These are phyloP conservation scores for Drosophila pseudotalamancana DNA, from an alignment of 2,888 invertebrate species.

Conservation along the genomic window DNA sequence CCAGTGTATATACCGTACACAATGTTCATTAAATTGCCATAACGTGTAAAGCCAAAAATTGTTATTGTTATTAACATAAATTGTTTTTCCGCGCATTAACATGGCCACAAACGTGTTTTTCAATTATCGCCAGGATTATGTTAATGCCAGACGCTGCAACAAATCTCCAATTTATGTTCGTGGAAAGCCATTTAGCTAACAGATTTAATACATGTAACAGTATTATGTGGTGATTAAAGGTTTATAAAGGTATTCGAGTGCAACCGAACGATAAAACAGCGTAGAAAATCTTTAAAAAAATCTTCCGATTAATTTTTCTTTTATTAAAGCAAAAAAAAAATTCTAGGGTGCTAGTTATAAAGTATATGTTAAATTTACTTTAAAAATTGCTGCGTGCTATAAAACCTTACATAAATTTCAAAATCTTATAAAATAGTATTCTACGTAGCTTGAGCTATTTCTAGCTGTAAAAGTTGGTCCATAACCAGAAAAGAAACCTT, in stretches of 20 bases:
- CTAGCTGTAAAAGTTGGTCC: neutral
- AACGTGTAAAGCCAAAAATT: conserved; percentile 58
- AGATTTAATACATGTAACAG: conserved; percentile 71
- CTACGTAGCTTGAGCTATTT: neutral
- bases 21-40: conserved; percentile 69
- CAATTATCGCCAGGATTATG: conserved; percentile 77
- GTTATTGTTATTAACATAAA: conserved; percentile 68
- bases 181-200: conserved; percentile 64
- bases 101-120: conserved; percentile 78
- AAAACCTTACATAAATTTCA: too few species aligned
- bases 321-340: too few species aligned
- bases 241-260: conserved; percentile 23
- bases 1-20: conserved; percentile 2
- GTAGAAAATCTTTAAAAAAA: too few species aligned
- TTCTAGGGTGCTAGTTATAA: too few species aligned
- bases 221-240: conserved; percentile 45
- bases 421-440: too few species aligned
- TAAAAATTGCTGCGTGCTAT: too few species aligned
- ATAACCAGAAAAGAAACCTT: conserved; percentile 19
- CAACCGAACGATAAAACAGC: conserved; percentile 20
- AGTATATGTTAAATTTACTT: too few species aligned
- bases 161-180: conserved; percentile 73
- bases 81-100: conserved; percentile 56
- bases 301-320: too few species aligned
- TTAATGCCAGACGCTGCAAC: conserved; percentile 65